Evolutionary conservation across 2,888 invertebrate genomes (phyloP).

Genomic region (Bellardia bayeri): DNA sequence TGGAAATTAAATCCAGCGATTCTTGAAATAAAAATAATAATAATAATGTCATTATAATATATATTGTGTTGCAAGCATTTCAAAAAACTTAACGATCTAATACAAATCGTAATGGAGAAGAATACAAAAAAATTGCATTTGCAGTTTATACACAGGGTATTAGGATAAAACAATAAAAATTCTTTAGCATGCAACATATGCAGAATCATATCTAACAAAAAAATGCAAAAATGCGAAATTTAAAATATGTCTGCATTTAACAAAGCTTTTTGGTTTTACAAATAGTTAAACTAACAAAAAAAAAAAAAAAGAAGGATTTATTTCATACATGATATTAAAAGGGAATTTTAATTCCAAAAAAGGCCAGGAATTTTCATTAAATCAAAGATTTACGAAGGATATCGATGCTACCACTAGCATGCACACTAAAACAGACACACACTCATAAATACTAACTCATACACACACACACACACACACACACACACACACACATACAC

Average conservation of each 20-base stretch:
- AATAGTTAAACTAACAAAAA: conserved; percentile 22
- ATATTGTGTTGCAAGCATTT: not conserved
- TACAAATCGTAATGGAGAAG: not conserved
- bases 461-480: not conserved
- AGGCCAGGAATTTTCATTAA: conserved; percentile 26
- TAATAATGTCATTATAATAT: not conserved
- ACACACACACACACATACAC: not conserved
- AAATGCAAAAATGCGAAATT: not conserved
- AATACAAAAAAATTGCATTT: not conserved
- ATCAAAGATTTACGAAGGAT: conserved; percentile 38
- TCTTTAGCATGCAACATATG: conserved; percentile 38
- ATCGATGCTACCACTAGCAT: not conserved
- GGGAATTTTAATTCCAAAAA: conserved; percentile 23
- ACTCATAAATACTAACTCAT: not conserved
- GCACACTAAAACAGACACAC: not conserved
- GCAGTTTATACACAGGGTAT: not conserved
- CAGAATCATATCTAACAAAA: conserved; percentile 8
- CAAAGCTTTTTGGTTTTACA: conserved; percentile 24
- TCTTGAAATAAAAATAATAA: too few relatives aligned
- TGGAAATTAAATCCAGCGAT: too few relatives aligned
- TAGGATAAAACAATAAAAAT: conserved; percentile 4
- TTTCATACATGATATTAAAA: conserved; percentile 30
- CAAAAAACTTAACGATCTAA: not conserved
- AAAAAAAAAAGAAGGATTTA: conserved; percentile 14
- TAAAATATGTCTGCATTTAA: conserved; percentile 36